Percentiles rank a stretch among this genome's conserved stretches.
These are phyloP conservation scores for Philotrypesis tridentata DNA, from an alignment of 1,140 invertebrate species.

Conservation along the genomic window DNA sequence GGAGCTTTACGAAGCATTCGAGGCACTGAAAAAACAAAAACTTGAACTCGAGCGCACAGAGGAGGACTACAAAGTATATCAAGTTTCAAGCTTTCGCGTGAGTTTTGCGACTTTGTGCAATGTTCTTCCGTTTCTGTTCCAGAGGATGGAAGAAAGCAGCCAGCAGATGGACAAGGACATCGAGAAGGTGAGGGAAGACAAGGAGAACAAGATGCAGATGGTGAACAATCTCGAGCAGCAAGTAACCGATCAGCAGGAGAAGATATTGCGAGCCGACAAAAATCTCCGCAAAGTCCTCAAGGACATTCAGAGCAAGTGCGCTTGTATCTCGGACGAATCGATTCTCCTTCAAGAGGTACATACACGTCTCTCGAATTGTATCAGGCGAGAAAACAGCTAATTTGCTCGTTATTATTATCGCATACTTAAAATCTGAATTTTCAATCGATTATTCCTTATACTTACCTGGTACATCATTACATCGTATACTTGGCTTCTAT, in stretches of 20 bases:
- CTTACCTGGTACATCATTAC: too few relatives aligned
- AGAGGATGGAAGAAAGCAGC: constrained; percentile 61
- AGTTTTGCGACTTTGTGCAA: neutral
- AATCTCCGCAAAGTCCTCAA: constrained; percentile 62
- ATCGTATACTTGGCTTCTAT: constrained; percentile 2
- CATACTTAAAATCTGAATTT: too few relatives aligned
- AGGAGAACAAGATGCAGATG: constrained; percentile 58
- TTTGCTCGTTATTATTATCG: too few relatives aligned
- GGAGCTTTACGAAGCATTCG: constrained; percentile 69
- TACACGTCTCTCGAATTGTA: too few relatives aligned
- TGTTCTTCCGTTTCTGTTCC: neutral
- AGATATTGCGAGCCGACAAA: constrained; percentile 64
- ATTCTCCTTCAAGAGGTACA: constrained; percentile 66
- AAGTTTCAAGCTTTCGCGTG: too few relatives aligned
- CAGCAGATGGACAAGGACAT: constrained; percentile 55
- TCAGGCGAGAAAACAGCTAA: too few relatives aligned
- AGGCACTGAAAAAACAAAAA: constrained; percentile 54
- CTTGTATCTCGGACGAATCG: constrained; percentile 55
- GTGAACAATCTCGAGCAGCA: constrained; percentile 61
- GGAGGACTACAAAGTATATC: constrained; percentile 56
- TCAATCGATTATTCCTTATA: too few relatives aligned
- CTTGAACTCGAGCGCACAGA: neutral
- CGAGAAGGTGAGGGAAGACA: constrained; percentile 59
- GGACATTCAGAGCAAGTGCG: constrained; percentile 61
- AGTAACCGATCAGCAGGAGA: constrained; percentile 63